Evolutionary conservation across 2,888 invertebrate species (phyloP), one percentile per base, ranked within the genome.

Genomic region (Oxycera nigricornis): DNA sequence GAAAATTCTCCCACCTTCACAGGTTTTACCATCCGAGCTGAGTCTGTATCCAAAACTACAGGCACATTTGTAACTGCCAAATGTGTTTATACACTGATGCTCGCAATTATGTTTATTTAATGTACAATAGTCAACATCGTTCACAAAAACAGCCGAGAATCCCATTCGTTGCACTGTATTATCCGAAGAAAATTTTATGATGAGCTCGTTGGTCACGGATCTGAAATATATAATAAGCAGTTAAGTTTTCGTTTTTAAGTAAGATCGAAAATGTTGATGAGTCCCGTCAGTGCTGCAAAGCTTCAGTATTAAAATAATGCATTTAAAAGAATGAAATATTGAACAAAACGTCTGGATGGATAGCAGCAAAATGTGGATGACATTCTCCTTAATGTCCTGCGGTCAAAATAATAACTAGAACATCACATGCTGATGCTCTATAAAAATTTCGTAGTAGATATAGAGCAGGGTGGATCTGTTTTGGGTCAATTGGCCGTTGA

Each of bases 81-180:
- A 87, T 0, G 97, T 98, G 85, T 99, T 99, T 77, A 96, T 92
- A 83, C 99, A 99, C 74, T 93, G 93, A 83, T 99, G 98, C 79
- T 96, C 94, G 85, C 98, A 99, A 17, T 97, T 97, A 82, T 98
- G 98, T 81, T 94, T 92, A 75, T 82, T 88, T 67, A 93, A 90
- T 9, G 93, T 92, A 82, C 98, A 99, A 84, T 99, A 98, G 82
- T 99, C 98, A 80, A 95, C 94, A 86, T 99, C 99, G 88, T 97
- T 97, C 89, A 98, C 94, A 83, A 97, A 98, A 1, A 92, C 93
- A 0, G 98, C 96, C 0, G 97, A 95, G 86, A 99, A 99, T 28
- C 99, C 99, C 0, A 94, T 94, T 83, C 98, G 98, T 84, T 98
- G 97, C 1, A 99, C 98, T 0, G 97, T 96, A 72, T 94, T 92